A percentile compares a stretch with the other conserved stretches of the same genome.
phyloP scores from a whole-genome alignment of 2,797 vertebrate species.

The Esox masquinongy region DNA sequence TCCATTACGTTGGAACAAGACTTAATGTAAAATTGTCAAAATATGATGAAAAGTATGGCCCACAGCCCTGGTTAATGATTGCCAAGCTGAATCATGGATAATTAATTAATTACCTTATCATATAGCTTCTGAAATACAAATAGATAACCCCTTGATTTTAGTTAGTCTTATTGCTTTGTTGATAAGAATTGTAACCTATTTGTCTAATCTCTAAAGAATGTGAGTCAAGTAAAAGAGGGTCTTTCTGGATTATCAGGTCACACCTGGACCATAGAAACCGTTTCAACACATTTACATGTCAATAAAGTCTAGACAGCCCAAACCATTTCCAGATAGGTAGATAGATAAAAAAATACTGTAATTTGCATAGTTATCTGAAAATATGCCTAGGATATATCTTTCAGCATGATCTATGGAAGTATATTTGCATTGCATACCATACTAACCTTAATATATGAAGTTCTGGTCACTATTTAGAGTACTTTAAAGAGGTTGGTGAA shows the following conservation, averaged over 20 bases:
- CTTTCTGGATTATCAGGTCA: background rate
- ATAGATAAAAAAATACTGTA: background rate
- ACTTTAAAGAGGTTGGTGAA: too few relatives aligned
- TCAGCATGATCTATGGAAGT: background rate
- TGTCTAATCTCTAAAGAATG: background rate
- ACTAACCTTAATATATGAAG: background rate
- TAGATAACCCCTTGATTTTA: background rate
- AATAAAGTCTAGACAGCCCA: background rate
- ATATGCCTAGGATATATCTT: background rate
- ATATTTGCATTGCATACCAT: background rate
- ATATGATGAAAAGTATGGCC: too few relatives aligned
- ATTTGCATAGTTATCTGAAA: background rate
- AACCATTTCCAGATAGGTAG: background rate
- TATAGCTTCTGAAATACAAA: constrained; percentile 10
- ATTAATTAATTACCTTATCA: constrained; percentile 12
- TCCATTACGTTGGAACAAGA: background rate
- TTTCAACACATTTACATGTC: background rate
- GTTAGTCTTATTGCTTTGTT: too few relatives aligned
- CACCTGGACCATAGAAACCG: background rate
- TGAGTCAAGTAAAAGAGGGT: background rate
- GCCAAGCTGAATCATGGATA: background rate
- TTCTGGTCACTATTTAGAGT: too few relatives aligned
- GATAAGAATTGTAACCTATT: background rate
- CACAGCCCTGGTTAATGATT: constrained; percentile 21
- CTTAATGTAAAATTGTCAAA: background rate